phyloP scores from a whole-genome alignment of 1,140 invertebrate species.

The Drosophila mayri region DNA sequence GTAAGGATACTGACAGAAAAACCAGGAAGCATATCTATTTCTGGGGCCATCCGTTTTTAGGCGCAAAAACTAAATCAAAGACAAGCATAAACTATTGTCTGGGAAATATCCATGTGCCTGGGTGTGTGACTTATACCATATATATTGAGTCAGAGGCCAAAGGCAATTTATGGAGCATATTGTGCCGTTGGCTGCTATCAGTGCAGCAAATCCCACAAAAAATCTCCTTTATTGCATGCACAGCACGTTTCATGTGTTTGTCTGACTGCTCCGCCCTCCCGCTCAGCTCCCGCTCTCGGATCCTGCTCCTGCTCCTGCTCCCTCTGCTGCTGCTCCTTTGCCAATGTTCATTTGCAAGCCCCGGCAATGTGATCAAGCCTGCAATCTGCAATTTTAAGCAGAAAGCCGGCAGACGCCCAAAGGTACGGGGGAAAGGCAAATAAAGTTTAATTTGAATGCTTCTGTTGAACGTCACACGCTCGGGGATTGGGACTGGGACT shows the following conservation, averaged over 20 bases:
- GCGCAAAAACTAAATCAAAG: slow-evolving; percentile 26
- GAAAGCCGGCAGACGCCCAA: slow-evolving; percentile 61
- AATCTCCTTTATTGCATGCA: slow-evolving; percentile 81
- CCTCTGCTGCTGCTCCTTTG: neutral
- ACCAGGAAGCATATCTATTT: neutral
- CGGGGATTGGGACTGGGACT: slow-evolving; percentile 11
- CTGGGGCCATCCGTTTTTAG: neutral
- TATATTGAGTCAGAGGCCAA: slow-evolving; percentile 37
- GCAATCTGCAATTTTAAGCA: slow-evolving; percentile 81
- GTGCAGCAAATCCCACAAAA: slow-evolving; percentile 77
- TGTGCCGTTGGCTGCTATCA: slow-evolving; percentile 72
- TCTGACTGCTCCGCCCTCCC: slow-evolving; percentile 44
- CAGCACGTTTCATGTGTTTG: slow-evolving; percentile 79
- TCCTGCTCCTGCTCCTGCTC: neutral
- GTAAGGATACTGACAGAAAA: neutral
- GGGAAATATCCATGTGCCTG: slow-evolving; percentile 22
- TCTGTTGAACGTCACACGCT: slow-evolving; percentile 71
- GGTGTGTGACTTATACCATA: neutral
- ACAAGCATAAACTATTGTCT: slow-evolving; percentile 58
- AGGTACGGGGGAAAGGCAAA: slow-evolving; percentile 69
- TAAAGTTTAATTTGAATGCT: slow-evolving; percentile 84
- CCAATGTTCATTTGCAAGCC: slow-evolving; percentile 75
- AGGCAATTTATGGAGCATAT: slow-evolving; percentile 76
- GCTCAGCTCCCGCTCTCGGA: neutral
- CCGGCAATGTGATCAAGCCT: slow-evolving; percentile 80